Base-by-base conservation (phyloP, 2,888 invertebrate genomes). In the Steinernema carpocapsae region DNA sequence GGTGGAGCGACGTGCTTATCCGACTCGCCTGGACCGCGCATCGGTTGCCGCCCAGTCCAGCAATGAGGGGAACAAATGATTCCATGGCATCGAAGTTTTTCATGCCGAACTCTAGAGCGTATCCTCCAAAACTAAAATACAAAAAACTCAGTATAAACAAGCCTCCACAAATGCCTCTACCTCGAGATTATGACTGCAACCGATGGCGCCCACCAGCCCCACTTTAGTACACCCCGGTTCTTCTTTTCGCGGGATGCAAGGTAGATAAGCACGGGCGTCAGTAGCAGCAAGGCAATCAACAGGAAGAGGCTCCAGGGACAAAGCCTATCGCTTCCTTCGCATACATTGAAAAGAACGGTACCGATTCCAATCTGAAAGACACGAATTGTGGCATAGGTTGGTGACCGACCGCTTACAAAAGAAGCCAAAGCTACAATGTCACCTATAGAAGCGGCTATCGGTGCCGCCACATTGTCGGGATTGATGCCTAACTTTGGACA, bases 51-150 rank as follows among this genome's bases (percentile, higher is more conserved):
- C 29, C 71, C 1, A 71, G 29, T 10, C 71, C 64, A 1, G 17
- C 64, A 19, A 83, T 78, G 10, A 83, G 72, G 3, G 83, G 83
- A 46, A 80, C 79, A 56, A 82, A 82, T n/a, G 81, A 78, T 17
- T 81, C 80, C 3, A 83, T 77, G 4, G 78, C 79, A 4, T 80
- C 79, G 73, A 78, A 83, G 1, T 71, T 22, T 12, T 76, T 72
- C 48, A 81, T 75, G 1, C 81, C 78, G 19, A 64, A 73, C 64
- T 79, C 77, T 10, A 83, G 76, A 26, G 82, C 74, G 59, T 81
- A 76, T 10, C 83, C 83, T 70, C 78, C 77, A 32, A 73, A 43
- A 0, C 79, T 78, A 14, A 19, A 14, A 48, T 7, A 4, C 3
- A 37, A 37, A 3, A 37, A 37, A 10, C 3, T 37, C 10, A 37